Conservation (phyloP, 2,113 vertebrate species). For the Myiagra hebetior region DNA sequence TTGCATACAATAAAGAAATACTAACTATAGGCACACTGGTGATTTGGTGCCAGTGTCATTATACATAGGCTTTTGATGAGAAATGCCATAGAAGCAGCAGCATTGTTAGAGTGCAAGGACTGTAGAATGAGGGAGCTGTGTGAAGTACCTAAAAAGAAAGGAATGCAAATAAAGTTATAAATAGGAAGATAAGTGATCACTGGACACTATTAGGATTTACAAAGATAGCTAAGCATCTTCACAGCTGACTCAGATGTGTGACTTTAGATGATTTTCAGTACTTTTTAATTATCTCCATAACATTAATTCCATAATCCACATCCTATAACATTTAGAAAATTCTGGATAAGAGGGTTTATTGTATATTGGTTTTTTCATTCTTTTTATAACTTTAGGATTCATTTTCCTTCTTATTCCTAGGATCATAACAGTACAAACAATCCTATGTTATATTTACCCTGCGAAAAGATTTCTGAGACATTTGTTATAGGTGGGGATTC, state of each 20-base stretch:
- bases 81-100: not conserved
- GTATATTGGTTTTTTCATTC: not conserved
- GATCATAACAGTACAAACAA: not conserved
- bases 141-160: not conserved
- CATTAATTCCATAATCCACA: not conserved
- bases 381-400: not conserved
- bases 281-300: not conserved
- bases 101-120: not conserved
- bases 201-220: not conserved
- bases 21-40: not conserved
- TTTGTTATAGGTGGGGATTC: not conserved
- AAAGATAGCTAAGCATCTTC: not conserved
- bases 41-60: not conserved
- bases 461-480: not conserved
- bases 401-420: not conserved
- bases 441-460: not conserved
- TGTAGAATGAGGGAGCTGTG: not conserved
- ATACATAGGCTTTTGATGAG: not conserved
- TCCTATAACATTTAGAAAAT: not conserved
- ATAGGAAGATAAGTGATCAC: not conserved
- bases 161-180: not conserved
- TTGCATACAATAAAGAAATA: accelerated
- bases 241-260: not conserved
- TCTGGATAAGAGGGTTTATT: not conserved
- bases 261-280: not conserved